Evolutionary conservation across 2,888 invertebrate genomes (phyloP).

Genomic region (Corbicula japonica): DNA sequence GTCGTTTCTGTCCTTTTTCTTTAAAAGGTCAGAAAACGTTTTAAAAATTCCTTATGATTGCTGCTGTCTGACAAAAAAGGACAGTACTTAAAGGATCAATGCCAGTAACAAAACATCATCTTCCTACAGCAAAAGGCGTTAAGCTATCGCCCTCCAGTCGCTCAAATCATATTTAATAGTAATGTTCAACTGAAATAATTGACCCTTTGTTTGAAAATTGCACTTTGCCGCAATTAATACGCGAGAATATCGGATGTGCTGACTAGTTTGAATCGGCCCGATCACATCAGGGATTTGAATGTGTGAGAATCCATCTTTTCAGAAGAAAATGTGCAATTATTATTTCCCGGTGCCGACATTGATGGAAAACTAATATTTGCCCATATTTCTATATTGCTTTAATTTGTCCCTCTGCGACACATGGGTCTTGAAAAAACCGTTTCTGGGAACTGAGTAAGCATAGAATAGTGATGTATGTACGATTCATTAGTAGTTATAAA

Average conservation of each 20-base stretch:
- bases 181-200: conserved; percentile 69
- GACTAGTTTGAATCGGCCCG: conserved; percentile 20
- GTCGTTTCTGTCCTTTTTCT: no score
- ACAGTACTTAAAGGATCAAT: no score
- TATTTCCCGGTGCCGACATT: conserved; percentile 57
- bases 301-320: conserved; percentile 59
- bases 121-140: conserved; percentile 54
- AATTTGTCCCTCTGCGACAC: conserved; percentile 57
- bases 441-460: no score
- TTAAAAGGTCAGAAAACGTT: no score
- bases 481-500: no score
- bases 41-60: no score
- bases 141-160: conserved; percentile 63
- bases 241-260: conserved; percentile 59
- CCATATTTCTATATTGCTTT: conserved; percentile 63
- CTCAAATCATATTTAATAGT: conserved; percentile 72
- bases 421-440: no score
- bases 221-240: conserved; percentile 67
- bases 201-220: conserved; percentile 68
- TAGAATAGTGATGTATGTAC: no score
- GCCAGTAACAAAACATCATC: conserved; percentile 46
- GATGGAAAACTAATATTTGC: conserved; percentile 69
- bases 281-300: conserved; percentile 50
- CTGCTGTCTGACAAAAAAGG: no score
- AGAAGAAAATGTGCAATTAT: conserved; percentile 59